These are phyloP conservation scores for Lophius americanus DNA, from an alignment of 2,797 vertebrate genomes.

Conservation along the genomic window DNA sequence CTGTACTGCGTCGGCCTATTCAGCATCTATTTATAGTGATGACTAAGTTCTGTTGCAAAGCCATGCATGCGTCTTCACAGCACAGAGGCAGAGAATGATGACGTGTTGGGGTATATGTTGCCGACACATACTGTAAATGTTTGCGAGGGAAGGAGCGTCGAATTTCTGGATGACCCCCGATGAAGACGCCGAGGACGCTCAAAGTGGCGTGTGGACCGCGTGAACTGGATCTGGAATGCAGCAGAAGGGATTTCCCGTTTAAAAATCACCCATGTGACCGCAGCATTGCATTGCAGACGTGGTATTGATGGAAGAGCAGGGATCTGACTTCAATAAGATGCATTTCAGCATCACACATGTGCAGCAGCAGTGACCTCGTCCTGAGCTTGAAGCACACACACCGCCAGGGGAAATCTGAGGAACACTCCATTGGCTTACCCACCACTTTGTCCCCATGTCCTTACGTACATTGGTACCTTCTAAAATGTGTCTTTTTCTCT, in stretches of 20 bases:
- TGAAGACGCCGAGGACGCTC: neutral
- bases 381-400: too few species aligned
- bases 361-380: too few species aligned
- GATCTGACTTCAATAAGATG: too few species aligned
- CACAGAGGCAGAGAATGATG: slow-evolving; percentile 23
- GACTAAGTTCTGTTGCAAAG: slow-evolving; percentile 50
- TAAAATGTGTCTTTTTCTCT: too few species aligned
- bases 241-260: slow-evolving; percentile 6
- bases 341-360: too few species aligned
- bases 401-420: too few species aligned
- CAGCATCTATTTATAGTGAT: slow-evolving; percentile 67
- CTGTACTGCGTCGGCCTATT: slow-evolving; percentile 47
- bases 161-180: slow-evolving; percentile 15
- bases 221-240: neutral
- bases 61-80: slow-evolving; percentile 54
- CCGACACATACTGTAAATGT: slow-evolving; percentile 15
- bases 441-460: too few species aligned
- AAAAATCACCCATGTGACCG: neutral
- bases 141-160: slow-evolving; percentile 3
- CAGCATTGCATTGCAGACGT: too few species aligned
- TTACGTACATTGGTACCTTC: too few species aligned
- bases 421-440: too few species aligned
- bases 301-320: too few species aligned
- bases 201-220: neutral
- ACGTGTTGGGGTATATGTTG: slow-evolving; percentile 2